A percentile compares a stretch with the other conserved stretches of the same genome.
Evolutionary conservation across 2,888 invertebrate genomes (phyloP).

Genomic region (Tenthredo amoena): DNA sequence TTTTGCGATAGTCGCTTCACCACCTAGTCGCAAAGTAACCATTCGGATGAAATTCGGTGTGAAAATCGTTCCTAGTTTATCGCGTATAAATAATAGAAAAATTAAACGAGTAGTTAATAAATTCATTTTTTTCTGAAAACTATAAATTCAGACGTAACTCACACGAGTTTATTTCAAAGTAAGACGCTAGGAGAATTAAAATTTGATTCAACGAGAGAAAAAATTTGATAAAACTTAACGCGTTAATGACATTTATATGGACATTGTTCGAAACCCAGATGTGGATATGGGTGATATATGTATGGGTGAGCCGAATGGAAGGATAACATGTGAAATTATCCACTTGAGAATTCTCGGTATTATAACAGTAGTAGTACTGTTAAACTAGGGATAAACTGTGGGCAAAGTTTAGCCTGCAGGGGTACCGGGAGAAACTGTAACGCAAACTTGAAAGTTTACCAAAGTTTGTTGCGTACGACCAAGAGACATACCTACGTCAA

Average conservation of each 20-base stretch:
- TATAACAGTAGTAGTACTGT: conserved; percentile 23
- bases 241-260: neutral
- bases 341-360: conserved; percentile 72
- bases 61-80: neutral
- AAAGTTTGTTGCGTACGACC: conserved; percentile 41
- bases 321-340: conserved; percentile 74
- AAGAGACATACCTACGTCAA: conserved; percentile 41
- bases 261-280: neutral
- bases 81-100: neutral
- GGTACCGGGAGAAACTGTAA: conserved; percentile 23
- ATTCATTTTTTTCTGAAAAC: neutral
- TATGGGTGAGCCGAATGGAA: neutral
- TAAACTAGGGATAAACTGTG: conserved; percentile 47
- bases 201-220: neutral
- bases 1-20: neutral
- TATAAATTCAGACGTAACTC: no score
- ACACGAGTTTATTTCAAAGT: no score
- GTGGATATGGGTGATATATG: neutral
- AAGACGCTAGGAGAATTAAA: neutral
- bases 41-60: neutral
- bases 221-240: no score
- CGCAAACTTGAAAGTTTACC: conserved; percentile 43
- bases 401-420: neutral
- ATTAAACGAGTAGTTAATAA: neutral
- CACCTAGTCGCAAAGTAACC: neutral